Conservation (phyloP, 1,140 invertebrate species). For the Pseudomyrmex dendroicus region DNA sequence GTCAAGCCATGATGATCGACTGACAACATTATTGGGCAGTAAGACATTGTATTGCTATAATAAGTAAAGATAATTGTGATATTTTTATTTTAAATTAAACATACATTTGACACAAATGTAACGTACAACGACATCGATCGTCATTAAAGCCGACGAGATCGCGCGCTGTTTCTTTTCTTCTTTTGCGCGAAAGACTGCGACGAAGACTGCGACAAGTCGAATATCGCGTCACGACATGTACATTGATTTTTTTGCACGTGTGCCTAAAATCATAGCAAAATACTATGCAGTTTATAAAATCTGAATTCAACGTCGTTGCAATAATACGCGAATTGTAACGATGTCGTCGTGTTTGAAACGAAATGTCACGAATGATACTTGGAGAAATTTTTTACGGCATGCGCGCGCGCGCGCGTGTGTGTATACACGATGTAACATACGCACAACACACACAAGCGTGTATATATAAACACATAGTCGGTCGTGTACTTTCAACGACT, state of each 20-base stretch:
- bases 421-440: slow-evolving; percentile 23
- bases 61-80: slow-evolving; percentile 9
- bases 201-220: slow-evolving; percentile 30
- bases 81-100: neutral
- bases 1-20: slow-evolving; percentile 28
- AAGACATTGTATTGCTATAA: slow-evolving; percentile 19
- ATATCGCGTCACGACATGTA: slow-evolving; percentile 10
- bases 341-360: slow-evolving; percentile 44
- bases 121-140: neutral
- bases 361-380: slow-evolving; percentile 53
- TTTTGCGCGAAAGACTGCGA: neutral
- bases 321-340: slow-evolving; percentile 3
- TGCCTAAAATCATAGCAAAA: neutral
- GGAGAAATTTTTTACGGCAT: slow-evolving; percentile 62
- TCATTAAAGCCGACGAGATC: neutral
- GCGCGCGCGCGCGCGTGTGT: slow-evolving; percentile 18
- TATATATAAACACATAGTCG: neutral
- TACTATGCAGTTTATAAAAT: neutral
- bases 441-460: slow-evolving; percentile 23
- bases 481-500: slow-evolving; percentile 37
- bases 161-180: neutral
- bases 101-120: neutral
- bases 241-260: slow-evolving; percentile 5
- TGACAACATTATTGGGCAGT: neutral
- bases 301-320: neutral